A percentile compares a stretch with the other conserved stretches of the same genome.
phyloP scores from a whole-genome alignment of 2,797 vertebrate genomes.

The Sus cebifrons region DNA sequence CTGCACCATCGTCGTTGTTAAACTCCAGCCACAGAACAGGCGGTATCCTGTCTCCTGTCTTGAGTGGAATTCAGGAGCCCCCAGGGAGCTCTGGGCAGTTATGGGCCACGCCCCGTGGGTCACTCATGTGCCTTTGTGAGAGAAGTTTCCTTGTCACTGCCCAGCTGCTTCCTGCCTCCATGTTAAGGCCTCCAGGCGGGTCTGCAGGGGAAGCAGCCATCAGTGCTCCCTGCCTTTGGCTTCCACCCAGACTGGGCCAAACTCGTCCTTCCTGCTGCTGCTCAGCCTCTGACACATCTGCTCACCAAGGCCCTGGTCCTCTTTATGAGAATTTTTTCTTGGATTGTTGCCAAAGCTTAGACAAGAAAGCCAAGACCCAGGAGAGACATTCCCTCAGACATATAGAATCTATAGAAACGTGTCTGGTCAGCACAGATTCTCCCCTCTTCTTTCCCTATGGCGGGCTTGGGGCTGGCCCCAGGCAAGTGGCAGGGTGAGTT shows the following conservation, averaged over 20 bases:
- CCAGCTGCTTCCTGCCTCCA: neutral
- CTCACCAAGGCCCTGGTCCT: neutral
- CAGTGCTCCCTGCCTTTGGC: conserved; percentile 5
- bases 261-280: neutral
- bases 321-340: conserved; percentile 6
- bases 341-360: neutral
- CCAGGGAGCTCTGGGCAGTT: neutral
- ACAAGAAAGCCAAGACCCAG: neutral
- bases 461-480: neutral
- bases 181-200: neutral
- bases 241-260: neutral
- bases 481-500: neutral
- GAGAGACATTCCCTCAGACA: neutral
- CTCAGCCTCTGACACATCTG: neutral
- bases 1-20: neutral
- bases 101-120: fast-evolving
- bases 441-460: neutral
- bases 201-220: neutral
- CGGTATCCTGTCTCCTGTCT: neutral
- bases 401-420: neutral
- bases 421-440: neutral
- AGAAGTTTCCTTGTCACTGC: neutral
- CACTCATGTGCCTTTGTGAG: neutral
- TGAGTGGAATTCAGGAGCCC: neutral
- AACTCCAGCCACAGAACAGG: neutral